Percentiles rank a stretch among this genome's conserved stretches.
These are phyloP conservation scores for Rhabditoides inermis DNA, from an alignment of 2,888 invertebrate species.

Conservation along the genomic window DNA sequence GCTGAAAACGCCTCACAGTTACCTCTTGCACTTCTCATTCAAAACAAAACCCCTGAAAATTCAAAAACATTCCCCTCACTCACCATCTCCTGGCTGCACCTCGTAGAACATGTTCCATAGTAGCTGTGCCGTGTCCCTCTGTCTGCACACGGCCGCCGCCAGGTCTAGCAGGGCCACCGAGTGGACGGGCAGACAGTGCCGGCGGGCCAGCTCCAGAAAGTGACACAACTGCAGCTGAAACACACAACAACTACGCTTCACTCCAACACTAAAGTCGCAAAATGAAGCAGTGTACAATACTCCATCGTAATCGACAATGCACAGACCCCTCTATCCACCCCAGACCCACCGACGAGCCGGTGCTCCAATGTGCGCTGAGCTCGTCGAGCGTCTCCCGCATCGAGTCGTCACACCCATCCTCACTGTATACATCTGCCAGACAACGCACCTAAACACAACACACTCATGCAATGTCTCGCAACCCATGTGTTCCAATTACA, in stretches of 20 bases:
- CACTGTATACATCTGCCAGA: too few relatives aligned
- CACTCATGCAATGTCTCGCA: too few relatives aligned
- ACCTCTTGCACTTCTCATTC: too few relatives aligned
- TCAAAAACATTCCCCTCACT: background rate
- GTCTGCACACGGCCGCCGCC: slow-evolving; percentile 21
- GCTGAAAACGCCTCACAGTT: too few relatives aligned
- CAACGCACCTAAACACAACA: too few relatives aligned
- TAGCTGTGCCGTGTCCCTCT: slow-evolving; percentile 19
- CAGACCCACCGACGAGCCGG: too few relatives aligned
- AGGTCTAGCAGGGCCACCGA: slow-evolving; percentile 31
- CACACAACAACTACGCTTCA: background rate
- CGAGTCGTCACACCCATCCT: too few relatives aligned
- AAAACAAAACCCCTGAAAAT: slow-evolving; percentile 1
- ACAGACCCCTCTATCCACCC: too few relatives aligned
- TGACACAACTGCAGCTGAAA: slow-evolving; percentile 26
- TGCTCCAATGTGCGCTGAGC: too few relatives aligned
- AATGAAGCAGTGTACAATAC: background rate
- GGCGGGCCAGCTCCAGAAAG: slow-evolving; percentile 25
- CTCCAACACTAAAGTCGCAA: background rate
- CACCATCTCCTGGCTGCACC: slow-evolving; percentile 8
- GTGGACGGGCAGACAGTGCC: slow-evolving; percentile 25
- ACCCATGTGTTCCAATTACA: too few relatives aligned
- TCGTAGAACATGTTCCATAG: slow-evolving; percentile 26
- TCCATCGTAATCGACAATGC: too few relatives aligned
- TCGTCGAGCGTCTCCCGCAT: too few relatives aligned